Base-by-base conservation (phyloP, 2,888 invertebrate genomes). In the Drosophila nr. perissopoda region DNA sequence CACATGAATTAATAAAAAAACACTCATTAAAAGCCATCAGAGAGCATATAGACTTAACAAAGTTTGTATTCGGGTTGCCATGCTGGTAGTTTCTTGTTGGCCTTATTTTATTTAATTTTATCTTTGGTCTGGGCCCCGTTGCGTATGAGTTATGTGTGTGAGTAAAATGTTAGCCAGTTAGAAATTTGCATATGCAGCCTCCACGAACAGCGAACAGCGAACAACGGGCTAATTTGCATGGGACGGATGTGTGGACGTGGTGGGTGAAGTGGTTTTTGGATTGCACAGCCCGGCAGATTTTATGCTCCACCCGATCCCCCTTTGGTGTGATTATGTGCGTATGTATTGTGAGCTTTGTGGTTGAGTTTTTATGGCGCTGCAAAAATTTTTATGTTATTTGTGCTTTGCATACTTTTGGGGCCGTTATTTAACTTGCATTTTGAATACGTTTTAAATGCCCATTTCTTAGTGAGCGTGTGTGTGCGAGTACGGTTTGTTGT, bases 371-470 rank as follows among this genome's bases (percentile, higher is more conserved):
- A 76, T 54, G 56, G 66, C 40, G 61, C 73, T 54, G 66, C 53
- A 77, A 76, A 63, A 63, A 51, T 60, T 65, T 83, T 79, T 79
- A 83, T 87, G 75, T 87, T 82, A 70, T 87, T 84, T 82, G 68
- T 82, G 84, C 79, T 82, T 76, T 76, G 83, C 86, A 85, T 88
- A 85, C 83, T 88, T 88, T 79, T 40, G 18, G 18, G 74, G 77
- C 72, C 81, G 81, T 86, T 81, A 74, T 83, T 83, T 88, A 85
- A 83, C 77, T 86, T 86, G 88, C 83, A 83, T 83, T 85, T 83
- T 70, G 83, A 88, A 83, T 85, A 72, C 83, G 81, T 67, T 85
- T 85, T 85, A 85, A 88, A 88, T 83, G 81, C 66, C 68, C 81
- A 66, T 76, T 82, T 79, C 64, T 59, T 58, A 58, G 10, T 21